Evolutionary conservation across 2,113 vertebrate genomes (phyloP), one percentile per base, ranked within the genome.

Genomic region (Prunella fulvescens): DNA sequence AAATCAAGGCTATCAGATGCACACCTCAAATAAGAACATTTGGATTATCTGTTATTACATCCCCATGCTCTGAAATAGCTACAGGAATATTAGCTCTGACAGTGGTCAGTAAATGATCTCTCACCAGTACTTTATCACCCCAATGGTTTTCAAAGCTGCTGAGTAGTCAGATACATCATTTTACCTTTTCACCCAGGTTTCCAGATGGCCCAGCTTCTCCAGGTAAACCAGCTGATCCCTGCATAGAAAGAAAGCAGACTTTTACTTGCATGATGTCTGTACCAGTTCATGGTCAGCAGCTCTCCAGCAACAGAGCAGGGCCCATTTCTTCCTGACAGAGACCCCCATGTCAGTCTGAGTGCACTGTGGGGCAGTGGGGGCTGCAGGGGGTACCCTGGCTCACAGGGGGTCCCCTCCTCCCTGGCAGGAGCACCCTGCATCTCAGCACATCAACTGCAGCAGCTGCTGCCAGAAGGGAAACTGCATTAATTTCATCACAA

Each of bases 131-230:
- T 77, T 81, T 25, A 67, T 11, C 29, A 51, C 14, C 18, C 14
- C 19, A 70, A 26, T 29, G 28, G 44, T 35, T 96, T 93, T 90
- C 66, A 89, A 58, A 74, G 42, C 24, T 67, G 47, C 70, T 77
- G 24, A 70, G 17, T 9, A 62, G 53, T 39, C 62, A 90, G 35
- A 48, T 28, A 35, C 1, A 1, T 67, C 70, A 62, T 37, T 85
- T 39, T 98, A 99, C 99, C 99, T 99, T 99, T 98, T 99, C 99
- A 86, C 99, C 99, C 50, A 97, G 95, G 96, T 95, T 98, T 96
- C 99, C 99, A 60, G 98, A 88, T 22, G 96, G 95, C 26, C 99
- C 99, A 92, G 96, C 92, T 93, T 98, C 97, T 96, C 99, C 99
- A 81, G 98, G 98, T 95, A 98, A 97, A 65, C 99, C 99, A 66